Base-by-base conservation (phyloP, 2,113 vertebrate genomes). In the Elgaria multicarinata region DNA sequence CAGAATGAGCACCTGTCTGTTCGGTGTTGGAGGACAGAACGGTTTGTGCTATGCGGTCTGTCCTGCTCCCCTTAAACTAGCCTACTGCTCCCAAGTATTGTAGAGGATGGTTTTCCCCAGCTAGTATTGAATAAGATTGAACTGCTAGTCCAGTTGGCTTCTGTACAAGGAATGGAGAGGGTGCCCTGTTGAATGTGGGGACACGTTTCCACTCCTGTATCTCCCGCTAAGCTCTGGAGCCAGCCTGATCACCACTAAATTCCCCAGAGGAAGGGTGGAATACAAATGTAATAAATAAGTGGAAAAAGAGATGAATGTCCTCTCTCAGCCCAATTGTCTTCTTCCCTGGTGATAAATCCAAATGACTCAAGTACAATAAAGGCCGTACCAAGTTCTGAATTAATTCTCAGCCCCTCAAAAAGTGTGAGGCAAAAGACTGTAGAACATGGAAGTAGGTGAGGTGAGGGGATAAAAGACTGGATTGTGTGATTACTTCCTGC, bases 281-380 rank as follows among this genome's bases (percentile, higher is more conserved):
- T 42, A 42, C 39, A 75, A 75, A 75, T 39, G 3, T 75, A 75
- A 75, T 75, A 75, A 75, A 55, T 80, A 91, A 92, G 83, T 44
- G 93, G 80, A 89, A 53, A n/a, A 88, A 76, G 82, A 94, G 83
- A 89, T 80, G 2, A n/a, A 36, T 90, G 87, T 93, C 86, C 71
- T 86, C 16, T 82, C 62, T 92, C 76, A 87, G 0, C 86, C 88
- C 83, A 95, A 75, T 93, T 80, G 90, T 93, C 95, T 96, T 96
- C 95, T 94, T 92, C 95, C 93, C 85, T 87, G 55, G 69, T 93
- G 79, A 84, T 96, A 95, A 95, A 95, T 92, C 42, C 83, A 93
- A 95, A 79, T 92, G 87, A 89, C 90, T 81, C 4, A 79, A 94
- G 66, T 76, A 93, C 79, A 83, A 83, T 76, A 55, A 53, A 39